Percentiles rank a stretch among this genome's conserved stretches.
These are phyloP conservation scores for Andrena minutula DNA, from an alignment of 2,888 invertebrate genomes.

Conservation along the genomic window DNA sequence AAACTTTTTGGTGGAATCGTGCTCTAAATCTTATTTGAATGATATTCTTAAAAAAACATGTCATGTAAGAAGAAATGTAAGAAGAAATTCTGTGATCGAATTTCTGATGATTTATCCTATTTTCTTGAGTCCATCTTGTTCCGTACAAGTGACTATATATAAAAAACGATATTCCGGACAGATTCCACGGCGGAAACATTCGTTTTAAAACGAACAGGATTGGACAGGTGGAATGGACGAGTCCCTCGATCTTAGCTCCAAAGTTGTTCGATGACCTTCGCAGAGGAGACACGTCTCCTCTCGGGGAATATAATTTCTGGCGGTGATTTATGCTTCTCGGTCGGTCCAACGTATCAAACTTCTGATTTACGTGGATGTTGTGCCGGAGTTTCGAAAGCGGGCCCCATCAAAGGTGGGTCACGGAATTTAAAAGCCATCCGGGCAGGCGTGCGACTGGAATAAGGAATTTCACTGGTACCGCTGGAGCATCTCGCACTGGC, in stretches of 20 bases:
- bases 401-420: constrained; percentile 63
- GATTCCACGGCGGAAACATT: constrained; percentile 36
- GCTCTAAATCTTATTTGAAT: too few species aligned
- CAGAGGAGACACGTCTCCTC: constrained; percentile 34
- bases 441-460: constrained; percentile 65
- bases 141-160: background rate
- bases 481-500: constrained; percentile 54
- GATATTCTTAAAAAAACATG: too few species aligned
- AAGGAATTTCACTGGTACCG: constrained; percentile 58
- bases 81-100: too few species aligned
- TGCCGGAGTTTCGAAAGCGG: constrained; percentile 60
- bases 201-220: constrained; percentile 36
- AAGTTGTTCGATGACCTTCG: constrained; percentile 49
- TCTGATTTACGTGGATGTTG: constrained; percentile 62
- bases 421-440: constrained; percentile 65
- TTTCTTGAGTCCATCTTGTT: too few species aligned
- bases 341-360: constrained; percentile 59
- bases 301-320: constrained; percentile 44
- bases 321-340: constrained; percentile 49
- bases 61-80: too few species aligned
- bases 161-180: constrained; percentile 33
- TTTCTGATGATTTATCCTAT: background rate
- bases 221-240: constrained; percentile 43
- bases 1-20: too few species aligned
- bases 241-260: constrained; percentile 20